These are phyloP conservation scores for Ceriagrion tenellum DNA, from an alignment of 2,888 invertebrate genomes.

Conservation along the genomic window DNA sequence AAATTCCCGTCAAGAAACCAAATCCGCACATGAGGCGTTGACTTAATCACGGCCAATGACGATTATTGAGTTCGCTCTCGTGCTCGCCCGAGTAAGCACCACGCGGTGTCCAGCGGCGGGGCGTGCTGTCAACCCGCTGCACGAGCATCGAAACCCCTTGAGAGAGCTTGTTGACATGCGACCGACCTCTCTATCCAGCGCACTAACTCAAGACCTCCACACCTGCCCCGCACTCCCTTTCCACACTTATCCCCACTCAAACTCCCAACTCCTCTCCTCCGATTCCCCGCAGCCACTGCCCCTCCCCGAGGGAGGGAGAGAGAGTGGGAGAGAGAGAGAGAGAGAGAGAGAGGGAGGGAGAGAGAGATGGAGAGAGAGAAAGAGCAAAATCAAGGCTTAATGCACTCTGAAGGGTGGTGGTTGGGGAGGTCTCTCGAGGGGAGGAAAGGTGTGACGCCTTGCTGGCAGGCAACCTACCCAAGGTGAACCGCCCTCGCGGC, in stretches of 20 bases:
- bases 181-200: not conserved
- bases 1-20: not conserved
- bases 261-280: not conserved
- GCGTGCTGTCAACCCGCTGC: slow-evolving; percentile 14
- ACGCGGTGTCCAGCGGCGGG: not conserved
- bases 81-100: slow-evolving; percentile 27
- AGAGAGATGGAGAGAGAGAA: too few relatives aligned
- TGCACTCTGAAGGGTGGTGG: slow-evolving; percentile 30
- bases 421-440: not conserved
- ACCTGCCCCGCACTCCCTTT: not conserved
- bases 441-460: slow-evolving; percentile 34
- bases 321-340: not conserved
- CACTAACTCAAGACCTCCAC: not conserved
- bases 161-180: slow-evolving; percentile 37
- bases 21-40: not conserved
- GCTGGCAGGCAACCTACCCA: slow-evolving; percentile 61
- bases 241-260: not conserved
- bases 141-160: not conserved
- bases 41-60: not conserved
- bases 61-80: not conserved
- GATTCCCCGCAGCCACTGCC: not conserved
- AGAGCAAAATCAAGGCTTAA: slow-evolving; percentile 40
- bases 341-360: not conserved
- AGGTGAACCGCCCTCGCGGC: slow-evolving; percentile 64
- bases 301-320: too few relatives aligned